Percentiles rank a stretch among this genome's conserved stretches.
Evolutionary conservation across 2,113 vertebrate genomes (phyloP).

Genomic region (Ptilorrhoa leucosticta): DNA sequence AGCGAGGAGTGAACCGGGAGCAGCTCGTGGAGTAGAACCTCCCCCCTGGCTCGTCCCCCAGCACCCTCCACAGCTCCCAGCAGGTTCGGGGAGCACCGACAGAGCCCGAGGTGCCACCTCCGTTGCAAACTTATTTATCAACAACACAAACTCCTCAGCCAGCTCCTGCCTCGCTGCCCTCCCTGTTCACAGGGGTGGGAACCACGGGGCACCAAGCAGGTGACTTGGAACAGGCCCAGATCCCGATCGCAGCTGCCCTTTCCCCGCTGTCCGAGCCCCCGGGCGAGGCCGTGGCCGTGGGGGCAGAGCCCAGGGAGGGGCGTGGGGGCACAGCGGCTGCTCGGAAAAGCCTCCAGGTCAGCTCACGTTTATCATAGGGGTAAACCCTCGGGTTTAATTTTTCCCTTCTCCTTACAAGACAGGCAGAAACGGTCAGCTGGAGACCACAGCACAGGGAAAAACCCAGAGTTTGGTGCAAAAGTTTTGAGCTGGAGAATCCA

Average conservation of each 20-base stretch:
- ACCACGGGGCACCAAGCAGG: background rate
- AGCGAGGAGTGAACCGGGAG: background rate
- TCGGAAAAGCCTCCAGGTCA: background rate
- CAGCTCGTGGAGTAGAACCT: background rate
- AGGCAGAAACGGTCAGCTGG: accelerated
- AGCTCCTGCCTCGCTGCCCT: background rate
- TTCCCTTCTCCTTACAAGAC: no score
- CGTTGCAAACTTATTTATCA: accelerated
- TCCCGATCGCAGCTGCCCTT: background rate
- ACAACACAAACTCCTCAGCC: background rate
- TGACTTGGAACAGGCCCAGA: background rate
- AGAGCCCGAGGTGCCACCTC: background rate
- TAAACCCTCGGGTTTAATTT: accelerated
- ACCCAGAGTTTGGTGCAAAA: background rate
- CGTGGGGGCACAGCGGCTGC: accelerated
- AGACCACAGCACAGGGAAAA: no score
- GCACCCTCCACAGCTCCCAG: background rate
- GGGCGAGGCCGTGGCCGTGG: accelerated
- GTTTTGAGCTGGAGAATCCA: background rate
- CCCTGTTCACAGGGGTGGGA: accelerated
- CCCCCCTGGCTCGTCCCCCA: background rate
- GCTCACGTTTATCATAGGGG: accelerated
- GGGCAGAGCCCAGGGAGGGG: background rate
- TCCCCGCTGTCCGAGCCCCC: background rate
- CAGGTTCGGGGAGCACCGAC: background rate